Evolutionary conservation across 2,113 vertebrate genomes (phyloP).

Genomic region (Morone saxatilis): DNA sequence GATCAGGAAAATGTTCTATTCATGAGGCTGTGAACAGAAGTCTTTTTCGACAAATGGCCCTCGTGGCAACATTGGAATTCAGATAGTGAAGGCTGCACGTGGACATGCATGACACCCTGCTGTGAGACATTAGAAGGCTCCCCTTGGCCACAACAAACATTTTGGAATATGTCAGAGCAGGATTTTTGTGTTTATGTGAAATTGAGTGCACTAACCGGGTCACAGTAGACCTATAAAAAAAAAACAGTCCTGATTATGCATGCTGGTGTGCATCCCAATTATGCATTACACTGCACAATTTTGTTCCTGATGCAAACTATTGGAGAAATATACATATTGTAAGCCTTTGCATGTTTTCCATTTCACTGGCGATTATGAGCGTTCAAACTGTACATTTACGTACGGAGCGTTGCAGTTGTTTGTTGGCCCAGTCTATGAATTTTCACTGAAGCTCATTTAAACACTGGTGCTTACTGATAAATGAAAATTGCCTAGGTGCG

Average conservation of each 20-base stretch:
- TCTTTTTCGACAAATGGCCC: constrained; percentile 60
- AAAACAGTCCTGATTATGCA: constrained; percentile 55
- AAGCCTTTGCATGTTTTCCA: constrained; percentile 66
- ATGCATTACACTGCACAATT: constrained; percentile 62
- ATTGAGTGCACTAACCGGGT: constrained; percentile 70
- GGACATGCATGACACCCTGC: constrained; percentile 61
- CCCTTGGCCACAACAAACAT: constrained; percentile 65
- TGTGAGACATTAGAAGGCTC: constrained; percentile 63
- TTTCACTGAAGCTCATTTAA: constrained; percentile 11
- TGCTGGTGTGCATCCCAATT: constrained; percentile 53
- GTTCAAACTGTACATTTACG: constrained; percentile 13
- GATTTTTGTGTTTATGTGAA: constrained; percentile 70
- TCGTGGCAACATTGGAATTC: constrained; percentile 65
- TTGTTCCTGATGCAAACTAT: constrained; percentile 41
- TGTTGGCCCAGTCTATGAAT: not conserved
- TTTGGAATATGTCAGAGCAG: constrained; percentile 65
- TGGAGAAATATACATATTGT: constrained; percentile 49
- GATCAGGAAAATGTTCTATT: constrained; percentile 77
- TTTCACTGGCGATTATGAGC: constrained; percentile 44
- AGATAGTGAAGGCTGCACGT: constrained; percentile 49
- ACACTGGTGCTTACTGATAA: constrained; percentile 3
- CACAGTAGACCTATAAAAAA: constrained; percentile 49
- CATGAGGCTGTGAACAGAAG: constrained; percentile 66
- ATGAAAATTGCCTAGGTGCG: constrained; percentile 10
- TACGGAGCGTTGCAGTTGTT: constrained; percentile 13